phyloP scores from a whole-genome alignment of 2,113 vertebrate genomes.

The Anoura caudifer region DNA sequence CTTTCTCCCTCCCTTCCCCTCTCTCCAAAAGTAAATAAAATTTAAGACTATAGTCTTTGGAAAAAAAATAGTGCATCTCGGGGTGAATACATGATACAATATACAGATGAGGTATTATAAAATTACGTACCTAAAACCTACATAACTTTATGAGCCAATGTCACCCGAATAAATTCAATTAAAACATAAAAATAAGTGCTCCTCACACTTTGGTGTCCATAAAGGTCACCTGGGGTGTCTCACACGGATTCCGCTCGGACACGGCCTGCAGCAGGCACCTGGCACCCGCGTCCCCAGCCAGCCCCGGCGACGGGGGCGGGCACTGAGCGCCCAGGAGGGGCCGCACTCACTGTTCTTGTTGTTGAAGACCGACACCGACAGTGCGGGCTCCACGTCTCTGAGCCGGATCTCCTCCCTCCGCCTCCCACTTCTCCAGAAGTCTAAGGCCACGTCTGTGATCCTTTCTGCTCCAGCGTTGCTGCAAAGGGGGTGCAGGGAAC shows the following conservation, averaged over 20 bases:
- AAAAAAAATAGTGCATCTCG: too few species aligned
- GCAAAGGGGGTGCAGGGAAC: background rate
- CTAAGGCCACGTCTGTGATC: slow-evolving; percentile 87
- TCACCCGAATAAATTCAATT: too few species aligned
- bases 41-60: too few species aligned
- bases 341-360: slow-evolving; percentile 90
- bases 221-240: background rate
- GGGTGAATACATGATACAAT: too few species aligned
- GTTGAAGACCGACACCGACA: slow-evolving; percentile 92
- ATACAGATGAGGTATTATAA: too few species aligned
- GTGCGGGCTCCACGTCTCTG: slow-evolving; percentile 83
- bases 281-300: accelerated
- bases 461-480: slow-evolving; percentile 94
- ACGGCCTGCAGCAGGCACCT: background rate
- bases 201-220: background rate
- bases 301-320: accelerated
- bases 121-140: too few species aligned
- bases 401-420: slow-evolving; percentile 89
- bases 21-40: too few species aligned
- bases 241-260: background rate
- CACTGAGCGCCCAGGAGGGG: accelerated
- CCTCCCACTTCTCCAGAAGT: slow-evolving; percentile 90
- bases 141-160: too few species aligned
- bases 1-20: too few species aligned
- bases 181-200: background rate